Evolutionary conservation across 2,888 invertebrate genomes (phyloP).

Genomic region (Sphaeridia pumilis): DNA sequence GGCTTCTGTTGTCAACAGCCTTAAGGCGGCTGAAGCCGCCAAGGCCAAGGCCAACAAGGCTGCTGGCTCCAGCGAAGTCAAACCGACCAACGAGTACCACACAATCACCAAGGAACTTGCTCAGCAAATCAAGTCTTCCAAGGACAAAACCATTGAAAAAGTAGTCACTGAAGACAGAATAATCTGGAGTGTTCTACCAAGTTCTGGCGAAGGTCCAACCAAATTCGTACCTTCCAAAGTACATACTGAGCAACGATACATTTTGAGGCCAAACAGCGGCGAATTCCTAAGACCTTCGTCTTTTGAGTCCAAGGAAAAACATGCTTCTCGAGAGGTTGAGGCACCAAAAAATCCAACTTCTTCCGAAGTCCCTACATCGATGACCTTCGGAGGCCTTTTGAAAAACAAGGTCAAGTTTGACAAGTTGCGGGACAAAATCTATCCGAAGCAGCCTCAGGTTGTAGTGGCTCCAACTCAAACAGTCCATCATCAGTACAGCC

Average conservation of each 20-base stretch:
- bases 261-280: conserved; percentile 19
- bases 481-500: not conserved
- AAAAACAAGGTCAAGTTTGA: conserved; percentile 33
- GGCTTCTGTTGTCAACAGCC: not conserved
- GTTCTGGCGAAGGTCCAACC: conserved; percentile 11
- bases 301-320: not conserved
- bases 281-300: not conserved
- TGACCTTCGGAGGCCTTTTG: conserved; percentile 30
- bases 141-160: conserved; percentile 27
- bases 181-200: conserved; percentile 27
- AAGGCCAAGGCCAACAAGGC: not conserved
- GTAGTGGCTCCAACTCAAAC: not conserved
- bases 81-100: conserved; percentile 7
- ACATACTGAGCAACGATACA: conserved; percentile 26
- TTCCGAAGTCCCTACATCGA: not conserved
- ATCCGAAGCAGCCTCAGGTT: conserved; percentile 9
- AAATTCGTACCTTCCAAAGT: conserved; percentile 25
- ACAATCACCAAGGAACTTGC: conserved; percentile 15
- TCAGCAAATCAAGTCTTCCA: not conserved
- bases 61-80: conserved; percentile 1
- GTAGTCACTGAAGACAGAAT: conserved; percentile 32
- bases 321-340: not conserved
- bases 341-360: not conserved
- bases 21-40: not conserved
- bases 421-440: conserved; percentile 27